Conservation (phyloP, 2,888 invertebrate species). For the Morpho achilles region DNA sequence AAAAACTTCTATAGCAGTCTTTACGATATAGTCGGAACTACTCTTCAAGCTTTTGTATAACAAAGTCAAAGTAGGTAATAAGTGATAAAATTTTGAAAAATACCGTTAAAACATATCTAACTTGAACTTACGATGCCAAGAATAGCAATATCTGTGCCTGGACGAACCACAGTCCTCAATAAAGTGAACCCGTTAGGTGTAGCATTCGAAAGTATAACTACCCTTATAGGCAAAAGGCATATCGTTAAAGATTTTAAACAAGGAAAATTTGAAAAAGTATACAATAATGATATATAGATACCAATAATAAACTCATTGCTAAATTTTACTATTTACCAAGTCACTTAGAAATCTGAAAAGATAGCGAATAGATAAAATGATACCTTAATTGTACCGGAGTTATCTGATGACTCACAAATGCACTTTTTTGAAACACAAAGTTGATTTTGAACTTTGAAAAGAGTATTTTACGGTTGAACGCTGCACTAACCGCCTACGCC, state of each 20-base stretch:
- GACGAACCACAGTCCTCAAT: background rate
- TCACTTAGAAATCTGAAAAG: conserved; percentile 2
- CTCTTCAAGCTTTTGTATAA: too few species aligned
- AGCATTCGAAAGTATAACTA: conserved; percentile 14
- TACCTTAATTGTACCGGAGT: conserved; percentile 26
- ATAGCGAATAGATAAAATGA: conserved; percentile 24
- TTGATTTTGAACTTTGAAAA: conserved; percentile 43
- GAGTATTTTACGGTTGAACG: conserved; percentile 57
- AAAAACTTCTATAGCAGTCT: too few species aligned
- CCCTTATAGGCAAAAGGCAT: too few species aligned
- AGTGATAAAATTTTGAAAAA: too few species aligned
- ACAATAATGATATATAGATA: too few species aligned
- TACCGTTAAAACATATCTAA: too few species aligned
- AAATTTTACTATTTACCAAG: conserved; percentile 1
- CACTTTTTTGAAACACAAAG: conserved; percentile 32
- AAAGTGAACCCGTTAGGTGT: conserved; percentile 12
- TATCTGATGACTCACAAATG: conserved; percentile 23
- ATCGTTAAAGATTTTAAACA: too few species aligned
- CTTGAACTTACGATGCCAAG: too few species aligned
- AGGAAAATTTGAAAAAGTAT: too few species aligned
- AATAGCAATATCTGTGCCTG: too few species aligned
- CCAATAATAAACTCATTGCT: conserved; percentile 7
- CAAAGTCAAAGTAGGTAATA: too few species aligned
- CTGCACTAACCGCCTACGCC: conserved; percentile 63
- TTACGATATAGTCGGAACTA: too few species aligned